A percentile compares a stretch with the other conserved stretches of the same genome.
These are phyloP conservation scores for Phrynocephalus versicolor DNA, from an alignment of 2,113 vertebrate genomes.

Conservation along the genomic window DNA sequence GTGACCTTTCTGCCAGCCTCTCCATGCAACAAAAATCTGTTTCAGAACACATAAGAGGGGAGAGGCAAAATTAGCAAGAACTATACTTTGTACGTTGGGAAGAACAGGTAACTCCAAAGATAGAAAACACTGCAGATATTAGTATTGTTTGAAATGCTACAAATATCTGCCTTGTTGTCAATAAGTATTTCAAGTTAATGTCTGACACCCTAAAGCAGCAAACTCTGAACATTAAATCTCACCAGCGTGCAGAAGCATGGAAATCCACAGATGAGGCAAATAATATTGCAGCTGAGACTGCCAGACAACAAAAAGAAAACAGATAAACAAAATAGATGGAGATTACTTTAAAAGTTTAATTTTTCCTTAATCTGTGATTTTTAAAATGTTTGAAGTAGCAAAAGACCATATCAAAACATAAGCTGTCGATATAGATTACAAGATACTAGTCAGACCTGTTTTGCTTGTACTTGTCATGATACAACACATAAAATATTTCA, in stretches of 20 bases:
- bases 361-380: not conserved
- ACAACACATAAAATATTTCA: not conserved
- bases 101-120: not conserved
- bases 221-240: not conserved
- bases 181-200: conserved; percentile 3
- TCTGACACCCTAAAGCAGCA: not conserved
- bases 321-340: conserved; percentile 29
- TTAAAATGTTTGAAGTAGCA: not conserved
- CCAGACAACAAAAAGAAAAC: conserved; percentile 29
- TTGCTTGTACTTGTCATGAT: not conserved
- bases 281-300: conserved; percentile 1
- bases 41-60: too few relatives aligned
- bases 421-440: conserved; percentile 1
- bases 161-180: not conserved
- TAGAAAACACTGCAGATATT: not conserved
- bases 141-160: conserved; percentile 13
- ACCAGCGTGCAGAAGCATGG: not conserved
- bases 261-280: conserved; percentile 32
- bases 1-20: too few relatives aligned
- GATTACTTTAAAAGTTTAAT: conserved; percentile 5
- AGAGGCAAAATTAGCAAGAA: not conserved
- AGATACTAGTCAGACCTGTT: not conserved
- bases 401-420: not conserved
- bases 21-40: too few relatives aligned
- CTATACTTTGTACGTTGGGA: not conserved